Evolutionary conservation across 2,797 vertebrate genomes (phyloP).

Genomic region (Microtus obscurus): DNA sequence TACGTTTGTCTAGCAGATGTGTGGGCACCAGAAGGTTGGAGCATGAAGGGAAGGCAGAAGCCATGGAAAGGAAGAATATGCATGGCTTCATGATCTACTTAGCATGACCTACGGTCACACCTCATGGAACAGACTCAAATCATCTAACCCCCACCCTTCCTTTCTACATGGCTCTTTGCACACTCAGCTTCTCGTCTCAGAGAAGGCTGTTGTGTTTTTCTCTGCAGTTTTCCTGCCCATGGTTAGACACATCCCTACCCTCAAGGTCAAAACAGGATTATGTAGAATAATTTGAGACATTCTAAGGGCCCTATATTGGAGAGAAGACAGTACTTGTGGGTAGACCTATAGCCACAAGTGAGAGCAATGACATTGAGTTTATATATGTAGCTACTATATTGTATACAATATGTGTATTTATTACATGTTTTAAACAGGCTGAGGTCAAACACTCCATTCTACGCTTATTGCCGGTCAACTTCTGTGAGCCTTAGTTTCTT

Average conservation of each 20-base stretch:
- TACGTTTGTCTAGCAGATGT: slow-evolving; percentile 39
- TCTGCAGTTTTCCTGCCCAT: background rate
- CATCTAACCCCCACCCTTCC: background rate
- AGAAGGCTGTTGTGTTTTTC: background rate
- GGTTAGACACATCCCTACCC: background rate
- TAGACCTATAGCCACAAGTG: background rate
- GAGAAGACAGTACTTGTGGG: background rate
- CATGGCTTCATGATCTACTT: slow-evolving; percentile 19
- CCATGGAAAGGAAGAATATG: background rate
- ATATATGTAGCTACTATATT: too few relatives aligned
- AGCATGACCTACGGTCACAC: slow-evolving; percentile 40
- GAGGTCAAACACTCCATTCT: background rate
- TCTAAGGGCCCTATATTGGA: background rate
- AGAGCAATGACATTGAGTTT: background rate
- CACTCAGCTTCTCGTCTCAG: background rate
- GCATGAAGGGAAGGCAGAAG: slow-evolving; percentile 8
- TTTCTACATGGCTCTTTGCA: slow-evolving; percentile 6
- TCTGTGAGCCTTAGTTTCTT: background rate
- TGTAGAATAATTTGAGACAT: background rate
- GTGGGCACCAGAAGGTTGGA: background rate
- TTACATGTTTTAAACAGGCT: background rate
- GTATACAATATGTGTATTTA: too few relatives aligned
- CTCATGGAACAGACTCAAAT: background rate
- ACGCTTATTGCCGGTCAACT: background rate
- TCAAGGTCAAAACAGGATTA: background rate